Evolutionary conservation across 2,888 invertebrate genomes (phyloP), one percentile per base, ranked within the genome.

Genomic region (Rhodophaea formosa): DNA sequence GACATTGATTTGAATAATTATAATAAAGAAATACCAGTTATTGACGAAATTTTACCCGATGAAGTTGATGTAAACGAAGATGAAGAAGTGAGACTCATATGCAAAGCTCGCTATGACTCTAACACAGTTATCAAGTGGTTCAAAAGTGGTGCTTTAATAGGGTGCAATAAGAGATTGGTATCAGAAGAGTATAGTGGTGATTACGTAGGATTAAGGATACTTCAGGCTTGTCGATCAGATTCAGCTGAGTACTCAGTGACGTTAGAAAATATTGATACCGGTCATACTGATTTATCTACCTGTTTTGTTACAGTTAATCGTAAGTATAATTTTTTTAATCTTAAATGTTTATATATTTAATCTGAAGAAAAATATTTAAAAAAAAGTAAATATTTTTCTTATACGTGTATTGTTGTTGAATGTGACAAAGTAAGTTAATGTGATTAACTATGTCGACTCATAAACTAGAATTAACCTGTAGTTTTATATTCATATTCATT

Each of bases 31-130:
- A 15, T 55, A 6, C 61, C 68, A 8, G 57, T 53, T 44, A 65
- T 75, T 49, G 68, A 70, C 52, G 71, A 74, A 29, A 5, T 54
- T 30, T 61, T 74, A 32, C 67, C 67, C 0, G 67, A 68, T n/a
- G 69, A 70, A 30, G 7, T 67, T 8, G 71, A 72, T 56, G 59
- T 60, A 10, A 62, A 70, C 53, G 59, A 62, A 54, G 66, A 63
- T 12, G 74, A 74, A 59, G 71, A 71, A 51, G 54, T 67, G 7
- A 67, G 70, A 53, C 42, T 75, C 39, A 58, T 64, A 16, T 67
- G 66, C 47, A 75, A 71, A 62, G 68, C 59, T 15, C 47, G 58
- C 30, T 59, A 58, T 42, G 65, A 72, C 54, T 16, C 39, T 1
- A 58, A 73, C 15, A 72, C 70, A 3, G 17, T 30, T 16, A 59